These are phyloP conservation scores for Gopherus flavomarginatus DNA, from an alignment of 2,113 vertebrate genomes.

Conservation along the genomic window DNA sequence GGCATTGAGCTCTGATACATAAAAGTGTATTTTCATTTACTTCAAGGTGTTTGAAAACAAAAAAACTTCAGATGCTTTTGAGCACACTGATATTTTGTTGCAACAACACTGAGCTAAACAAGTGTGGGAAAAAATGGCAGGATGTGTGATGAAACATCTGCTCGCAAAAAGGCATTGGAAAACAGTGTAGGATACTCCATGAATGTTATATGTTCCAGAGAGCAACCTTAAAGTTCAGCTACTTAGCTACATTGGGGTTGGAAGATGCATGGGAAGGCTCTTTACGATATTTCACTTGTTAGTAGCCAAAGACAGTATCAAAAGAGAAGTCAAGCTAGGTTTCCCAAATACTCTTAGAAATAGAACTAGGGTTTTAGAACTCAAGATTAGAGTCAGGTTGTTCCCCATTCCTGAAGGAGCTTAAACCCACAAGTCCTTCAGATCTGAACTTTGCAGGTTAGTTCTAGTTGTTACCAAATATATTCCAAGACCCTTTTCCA, in stretches of 20 bases:
- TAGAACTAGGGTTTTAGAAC: background rate
- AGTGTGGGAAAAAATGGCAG: background rate
- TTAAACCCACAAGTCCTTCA: background rate
- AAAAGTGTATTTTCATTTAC: background rate
- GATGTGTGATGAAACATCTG: background rate
- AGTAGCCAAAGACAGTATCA: background rate
- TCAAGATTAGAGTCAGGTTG: background rate
- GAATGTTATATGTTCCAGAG: background rate
- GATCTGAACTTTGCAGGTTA: background rate
- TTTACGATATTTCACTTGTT: background rate
- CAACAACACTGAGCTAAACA: background rate
- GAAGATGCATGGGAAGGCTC: background rate
- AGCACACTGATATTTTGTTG: background rate
- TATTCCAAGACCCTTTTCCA: background rate
- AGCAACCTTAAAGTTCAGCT: background rate
- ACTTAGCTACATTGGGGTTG: background rate
- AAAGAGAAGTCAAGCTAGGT: background rate
- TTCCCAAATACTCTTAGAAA: background rate
- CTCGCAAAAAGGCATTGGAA: background rate
- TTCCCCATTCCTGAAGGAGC: background rate
- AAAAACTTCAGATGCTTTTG: background rate
- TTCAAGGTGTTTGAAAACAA: background rate
- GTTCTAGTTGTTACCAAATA: background rate
- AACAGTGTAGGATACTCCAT: background rate
- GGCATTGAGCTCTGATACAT: background rate